Percentiles rank a stretch among this genome's conserved stretches.
phyloP scores from a whole-genome alignment of 35 echinoderm and acorn worm genomes.

The Lytechinus variegatus region DNA sequence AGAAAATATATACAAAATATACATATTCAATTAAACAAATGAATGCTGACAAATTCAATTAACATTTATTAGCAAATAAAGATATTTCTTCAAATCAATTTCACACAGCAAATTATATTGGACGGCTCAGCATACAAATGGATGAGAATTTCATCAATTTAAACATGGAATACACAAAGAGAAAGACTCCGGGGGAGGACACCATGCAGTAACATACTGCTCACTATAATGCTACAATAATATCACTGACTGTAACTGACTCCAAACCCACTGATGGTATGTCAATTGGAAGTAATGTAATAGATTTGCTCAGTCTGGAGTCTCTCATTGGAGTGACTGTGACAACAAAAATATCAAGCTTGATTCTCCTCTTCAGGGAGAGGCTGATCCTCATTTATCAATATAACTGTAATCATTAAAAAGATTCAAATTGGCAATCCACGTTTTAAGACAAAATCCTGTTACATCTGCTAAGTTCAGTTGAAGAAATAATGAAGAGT shows the following conservation, averaged over 20 bases:
- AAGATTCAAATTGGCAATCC: background rate
- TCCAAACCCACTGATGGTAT: too few species aligned
- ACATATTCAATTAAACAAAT: background rate
- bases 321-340: too few species aligned
- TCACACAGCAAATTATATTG: background rate
- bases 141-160: background rate
- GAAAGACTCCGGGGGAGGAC: background rate
- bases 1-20: background rate
- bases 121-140: background rate
- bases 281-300: too few species aligned
- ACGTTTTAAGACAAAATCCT: too few species aligned
- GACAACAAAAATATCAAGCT: too few species aligned
- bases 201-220: background rate
- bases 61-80: background rate
- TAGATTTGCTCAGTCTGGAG: too few species aligned
- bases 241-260: too few species aligned
- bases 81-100: background rate
- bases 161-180: background rate
- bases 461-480: background rate
- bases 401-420: background rate
- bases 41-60: background rate
- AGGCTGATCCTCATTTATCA: too few species aligned
- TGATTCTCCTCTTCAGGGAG: too few species aligned
- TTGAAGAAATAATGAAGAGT: background rate
- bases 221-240: too few species aligned